Evolutionary conservation across 2,113 vertebrate species (phyloP).

Genomic region (Osmerus mordax): DNA sequence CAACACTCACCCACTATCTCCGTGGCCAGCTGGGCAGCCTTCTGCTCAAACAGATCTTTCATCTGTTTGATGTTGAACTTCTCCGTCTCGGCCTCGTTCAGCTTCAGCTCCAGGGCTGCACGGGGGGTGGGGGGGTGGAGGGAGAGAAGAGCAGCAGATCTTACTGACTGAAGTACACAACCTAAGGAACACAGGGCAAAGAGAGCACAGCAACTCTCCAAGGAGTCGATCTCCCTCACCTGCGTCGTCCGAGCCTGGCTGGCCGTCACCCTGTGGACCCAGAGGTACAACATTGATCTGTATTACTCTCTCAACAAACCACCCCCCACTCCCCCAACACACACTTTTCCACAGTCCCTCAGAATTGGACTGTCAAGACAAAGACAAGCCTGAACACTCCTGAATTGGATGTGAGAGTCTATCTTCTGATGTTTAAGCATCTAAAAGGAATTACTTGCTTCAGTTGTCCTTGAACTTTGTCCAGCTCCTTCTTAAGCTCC

Average conservation of each 20-base stretch:
- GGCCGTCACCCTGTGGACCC: slow-evolving; percentile 79
- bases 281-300: slow-evolving; percentile 47
- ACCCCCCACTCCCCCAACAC: neutral
- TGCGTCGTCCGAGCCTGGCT: slow-evolving; percentile 73
- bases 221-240: slow-evolving; percentile 64
- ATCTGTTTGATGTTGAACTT: slow-evolving; percentile 99
- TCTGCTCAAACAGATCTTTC: slow-evolving; percentile 99
- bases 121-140: neutral
- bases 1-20: slow-evolving; percentile 91
- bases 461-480: slow-evolving; percentile 94
- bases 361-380: neutral
- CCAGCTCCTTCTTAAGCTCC: slow-evolving; percentile 97
- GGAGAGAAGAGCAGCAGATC: neutral
- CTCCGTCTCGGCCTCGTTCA: slow-evolving; percentile 91
- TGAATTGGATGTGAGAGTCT: neutral
- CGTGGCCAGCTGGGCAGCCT: slow-evolving; percentile 93
- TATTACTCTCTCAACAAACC: slow-evolving; percentile 6
- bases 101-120: slow-evolving; percentile 83
- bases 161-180: slow-evolving; percentile 16
- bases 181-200: neutral
- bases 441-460: slow-evolving; percentile 97
- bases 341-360: neutral
- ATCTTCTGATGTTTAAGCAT: slow-evolving; percentile 46
- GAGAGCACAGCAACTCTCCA: neutral
- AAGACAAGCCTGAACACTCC: neutral